These are phyloP conservation scores for Lanius collurio DNA, from an alignment of 2,113 vertebrate genomes.

Conservation along the genomic window DNA sequence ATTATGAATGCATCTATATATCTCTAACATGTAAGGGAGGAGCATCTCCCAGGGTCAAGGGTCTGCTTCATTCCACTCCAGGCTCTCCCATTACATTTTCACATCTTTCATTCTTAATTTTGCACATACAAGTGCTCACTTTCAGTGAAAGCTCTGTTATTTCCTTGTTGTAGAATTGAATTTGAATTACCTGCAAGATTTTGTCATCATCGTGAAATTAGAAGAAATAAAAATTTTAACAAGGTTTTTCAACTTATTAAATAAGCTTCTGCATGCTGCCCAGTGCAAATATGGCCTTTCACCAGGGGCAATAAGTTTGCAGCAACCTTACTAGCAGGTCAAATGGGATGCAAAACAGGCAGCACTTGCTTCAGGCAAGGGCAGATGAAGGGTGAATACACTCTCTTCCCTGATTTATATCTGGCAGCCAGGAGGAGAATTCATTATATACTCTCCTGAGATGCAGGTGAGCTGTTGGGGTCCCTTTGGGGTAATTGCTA, in stretches of 20 bases:
- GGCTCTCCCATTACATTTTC: neutral
- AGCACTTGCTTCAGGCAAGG: neutral
- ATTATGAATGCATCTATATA: neutral
- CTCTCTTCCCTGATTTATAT: neutral
- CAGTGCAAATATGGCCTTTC: neutral
- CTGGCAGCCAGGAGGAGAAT: fast-evolving
- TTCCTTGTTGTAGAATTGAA: neutral
- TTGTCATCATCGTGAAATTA: neutral
- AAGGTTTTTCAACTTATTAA: neutral
- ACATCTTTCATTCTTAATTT: neutral
- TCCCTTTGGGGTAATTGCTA: neutral
- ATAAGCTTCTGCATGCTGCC: neutral
- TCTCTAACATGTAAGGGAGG: fast-evolving
- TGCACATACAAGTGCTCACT: neutral
- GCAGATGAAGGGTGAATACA: neutral
- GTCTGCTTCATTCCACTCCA: neutral
- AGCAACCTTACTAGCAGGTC: neutral
- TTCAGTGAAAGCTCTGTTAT: neutral
- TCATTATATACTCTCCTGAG: neutral
- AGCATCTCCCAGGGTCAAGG: fast-evolving
- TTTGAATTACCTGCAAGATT: neutral
- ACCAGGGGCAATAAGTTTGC: neutral
- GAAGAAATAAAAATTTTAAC: neutral
- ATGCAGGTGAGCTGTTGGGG: neutral
- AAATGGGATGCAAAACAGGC: neutral